These are phyloP conservation scores for Corythucha ciliata DNA, from an alignment of 2,888 invertebrate species.

Conservation along the genomic window DNA sequence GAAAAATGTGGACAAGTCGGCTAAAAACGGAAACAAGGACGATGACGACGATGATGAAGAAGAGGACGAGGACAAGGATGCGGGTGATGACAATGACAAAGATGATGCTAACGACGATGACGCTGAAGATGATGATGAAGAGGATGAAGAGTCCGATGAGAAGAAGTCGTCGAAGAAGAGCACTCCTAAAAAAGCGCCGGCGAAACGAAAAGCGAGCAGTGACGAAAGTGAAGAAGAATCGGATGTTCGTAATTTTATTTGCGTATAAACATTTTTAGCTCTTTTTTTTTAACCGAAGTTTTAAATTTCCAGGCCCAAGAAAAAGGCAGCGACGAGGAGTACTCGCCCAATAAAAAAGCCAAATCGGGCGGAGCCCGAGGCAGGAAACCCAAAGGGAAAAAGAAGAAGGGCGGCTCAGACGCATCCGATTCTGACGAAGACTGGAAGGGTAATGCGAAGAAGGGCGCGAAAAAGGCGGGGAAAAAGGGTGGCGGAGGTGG, in stretches of 20 bases:
- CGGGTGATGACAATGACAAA: slow-evolving; percentile 45
- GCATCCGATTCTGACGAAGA: slow-evolving; percentile 61
- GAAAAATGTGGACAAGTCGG: slow-evolving; percentile 41
- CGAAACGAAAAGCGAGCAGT: slow-evolving; percentile 39
- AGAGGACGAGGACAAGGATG: slow-evolving; percentile 43
- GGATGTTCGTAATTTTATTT: slow-evolving; percentile 29
- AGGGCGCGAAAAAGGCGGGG: slow-evolving; percentile 42
- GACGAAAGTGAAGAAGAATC: slow-evolving; percentile 39
- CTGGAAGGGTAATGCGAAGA: slow-evolving; percentile 54
- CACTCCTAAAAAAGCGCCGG: slow-evolving; percentile 45
- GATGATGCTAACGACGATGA: slow-evolving; percentile 46
- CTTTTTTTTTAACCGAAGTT: slow-evolving; percentile 3
- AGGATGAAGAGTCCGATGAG: slow-evolving; percentile 38
- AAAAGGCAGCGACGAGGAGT: slow-evolving; percentile 50
- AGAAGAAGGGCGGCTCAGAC: slow-evolving; percentile 53
- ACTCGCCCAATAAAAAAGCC: slow-evolving; percentile 49
- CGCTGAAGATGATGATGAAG: slow-evolving; percentile 40
- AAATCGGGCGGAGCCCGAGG: slow-evolving; percentile 42
- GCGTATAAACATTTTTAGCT: not conserved
- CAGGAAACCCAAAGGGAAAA: slow-evolving; percentile 42
- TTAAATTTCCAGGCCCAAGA: slow-evolving; percentile 29
- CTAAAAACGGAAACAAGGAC: slow-evolving; percentile 40
- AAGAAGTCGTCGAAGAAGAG: slow-evolving; percentile 50
- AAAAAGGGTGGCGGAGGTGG: slow-evolving; percentile 35
- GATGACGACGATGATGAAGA: slow-evolving; percentile 44